A percentile compares a stretch with the other conserved stretches of the same genome.
phyloP scores from a whole-genome alignment of 2,888 invertebrate genomes.

The Dyspetes luteomarginatus region DNA sequence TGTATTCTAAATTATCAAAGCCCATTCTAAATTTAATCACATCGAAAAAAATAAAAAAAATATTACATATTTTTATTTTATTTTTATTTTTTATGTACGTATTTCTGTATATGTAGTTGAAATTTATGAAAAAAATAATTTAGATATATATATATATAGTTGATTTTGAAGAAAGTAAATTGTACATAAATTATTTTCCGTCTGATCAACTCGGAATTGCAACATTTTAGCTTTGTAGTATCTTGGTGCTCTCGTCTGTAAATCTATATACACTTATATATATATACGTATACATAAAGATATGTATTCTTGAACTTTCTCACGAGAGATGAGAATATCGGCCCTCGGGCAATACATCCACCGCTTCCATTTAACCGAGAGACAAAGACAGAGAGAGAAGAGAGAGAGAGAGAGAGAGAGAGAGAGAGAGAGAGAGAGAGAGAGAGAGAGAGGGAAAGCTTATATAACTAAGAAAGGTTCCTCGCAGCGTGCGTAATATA shows the following conservation, averaged over 20 bases:
- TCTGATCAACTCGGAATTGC: slow-evolving; percentile 21
- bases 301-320: slow-evolving; percentile 27
- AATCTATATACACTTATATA: neutral
- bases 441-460: slow-evolving; percentile 43
- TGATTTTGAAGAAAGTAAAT: slow-evolving; percentile 6
- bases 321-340: slow-evolving; percentile 47
- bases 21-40: neutral
- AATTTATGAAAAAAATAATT: slow-evolving; percentile 22
- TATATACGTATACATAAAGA: neutral
- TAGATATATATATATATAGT: neutral
- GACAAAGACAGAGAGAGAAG: neutral
- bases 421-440: neutral
- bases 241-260: neutral
- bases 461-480: slow-evolving; percentile 42
- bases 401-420: too few species aligned
- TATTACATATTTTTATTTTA: neutral
- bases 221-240: neutral
- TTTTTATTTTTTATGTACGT: too few species aligned
- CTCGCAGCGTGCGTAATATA: slow-evolving; percentile 51
- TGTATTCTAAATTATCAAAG: neutral
- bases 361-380: slow-evolving; percentile 39
- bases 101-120: too few species aligned
- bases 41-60: neutral
- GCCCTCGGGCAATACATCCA: slow-evolving; percentile 42
- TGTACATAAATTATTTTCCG: slow-evolving; percentile 35